Evolutionary conservation across 2,888 invertebrate genomes (phyloP).

Genomic region (Pyrrhosoma nymphula): DNA sequence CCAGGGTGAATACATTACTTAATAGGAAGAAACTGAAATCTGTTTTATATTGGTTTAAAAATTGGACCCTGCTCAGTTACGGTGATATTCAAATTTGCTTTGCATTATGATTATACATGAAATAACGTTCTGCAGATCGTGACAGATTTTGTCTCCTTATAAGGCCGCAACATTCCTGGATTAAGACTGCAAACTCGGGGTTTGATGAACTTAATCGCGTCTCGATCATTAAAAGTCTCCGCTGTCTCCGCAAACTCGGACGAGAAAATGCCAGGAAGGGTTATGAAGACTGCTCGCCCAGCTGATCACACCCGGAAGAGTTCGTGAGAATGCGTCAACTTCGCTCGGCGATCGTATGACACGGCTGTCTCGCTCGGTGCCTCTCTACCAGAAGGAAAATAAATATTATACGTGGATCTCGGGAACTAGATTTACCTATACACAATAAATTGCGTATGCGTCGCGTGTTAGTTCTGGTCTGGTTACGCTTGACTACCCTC

Average conservation of each 20-base stretch:
- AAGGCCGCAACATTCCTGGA: too few species aligned
- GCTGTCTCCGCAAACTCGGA: background rate
- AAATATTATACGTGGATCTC: background rate
- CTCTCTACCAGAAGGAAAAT: background rate
- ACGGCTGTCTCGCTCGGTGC: background rate
- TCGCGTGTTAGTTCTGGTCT: background rate
- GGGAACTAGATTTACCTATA: background rate
- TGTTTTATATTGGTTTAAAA: too few species aligned
- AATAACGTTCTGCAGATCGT: too few species aligned
- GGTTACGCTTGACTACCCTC: background rate
- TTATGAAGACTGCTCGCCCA: background rate
- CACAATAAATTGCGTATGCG: background rate
- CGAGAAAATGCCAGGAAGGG: background rate
- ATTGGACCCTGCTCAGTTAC: too few species aligned
- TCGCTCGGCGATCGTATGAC: background rate
- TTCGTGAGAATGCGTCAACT: background rate
- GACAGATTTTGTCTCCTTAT: too few species aligned
- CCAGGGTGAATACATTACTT: too few species aligned
- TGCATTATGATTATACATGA: too few species aligned
- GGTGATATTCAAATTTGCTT: too few species aligned
- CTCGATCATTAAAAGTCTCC: too few species aligned
- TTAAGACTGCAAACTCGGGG: too few species aligned
- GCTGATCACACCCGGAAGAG: conserved; percentile 27
- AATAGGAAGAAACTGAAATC: too few species aligned
- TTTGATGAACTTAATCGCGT: too few species aligned